Base-by-base conservation (phyloP, 2,113 vertebrate genomes). In the Leptobrachium ailaonicum region DNA sequence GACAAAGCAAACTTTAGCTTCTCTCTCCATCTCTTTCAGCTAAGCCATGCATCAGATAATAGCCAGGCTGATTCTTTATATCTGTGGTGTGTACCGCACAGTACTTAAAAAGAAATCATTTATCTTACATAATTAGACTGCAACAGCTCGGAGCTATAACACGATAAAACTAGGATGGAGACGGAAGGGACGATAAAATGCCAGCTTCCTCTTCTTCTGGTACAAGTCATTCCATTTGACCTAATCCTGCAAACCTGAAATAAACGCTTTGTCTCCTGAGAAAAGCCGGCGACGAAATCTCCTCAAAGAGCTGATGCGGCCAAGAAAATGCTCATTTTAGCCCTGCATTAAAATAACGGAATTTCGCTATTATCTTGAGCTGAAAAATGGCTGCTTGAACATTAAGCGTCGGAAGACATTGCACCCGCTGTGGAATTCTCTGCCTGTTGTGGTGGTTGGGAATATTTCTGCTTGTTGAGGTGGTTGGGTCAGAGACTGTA, bases 91-190 rank as follows among this genome's bases (percentile, higher is more conserved):
- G 8, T 20, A 32, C 41, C 73, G 45, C 40, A 67, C 63, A 41
- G 44, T 76, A 41, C 11, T 66, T 76, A 76, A 41, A 76, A 76
- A 41, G 74, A 76, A 76, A 76, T 67, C 11, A 76, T 76, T 67
- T 76, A 54, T 76, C 74, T 76, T 76, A 32, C 32, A 67, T 76
- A 76, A 76, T 76, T 66, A 76, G 74, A 45, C 4, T 32, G 54
- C 66, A 66, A 76, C 60, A 14, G 73, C 73, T 75, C 11, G n/a
- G 45, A 76, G 63, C 45, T 67, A 53, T 66, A 67, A 47, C 10
- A 64, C 45, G 47, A 67, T 67, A 41, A 32, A 50, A 67, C 40
- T 76, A 66, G 40, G 63, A 47, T 66, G 20, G 74, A 76, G 47
- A 67, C 20, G 47, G 41, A 67, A 67, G 45, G 44, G 63, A 76